Conservation (phyloP, 2,113 vertebrate species). For the Esox niger region DNA sequence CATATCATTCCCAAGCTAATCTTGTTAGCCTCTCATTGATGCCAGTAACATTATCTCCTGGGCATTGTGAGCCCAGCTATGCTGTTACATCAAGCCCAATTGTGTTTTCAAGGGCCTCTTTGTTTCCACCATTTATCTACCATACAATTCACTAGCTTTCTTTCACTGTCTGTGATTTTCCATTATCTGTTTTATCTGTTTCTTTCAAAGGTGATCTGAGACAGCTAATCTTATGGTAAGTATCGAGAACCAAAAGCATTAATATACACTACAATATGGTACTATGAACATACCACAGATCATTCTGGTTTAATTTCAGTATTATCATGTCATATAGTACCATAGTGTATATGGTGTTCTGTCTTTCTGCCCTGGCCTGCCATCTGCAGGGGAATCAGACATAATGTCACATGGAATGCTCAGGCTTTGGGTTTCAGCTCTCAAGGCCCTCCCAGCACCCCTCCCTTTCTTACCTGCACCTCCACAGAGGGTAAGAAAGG, state of each 20-base stretch:
- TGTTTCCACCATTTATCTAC: conserved; percentile 48
- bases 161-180: conserved; percentile 54
- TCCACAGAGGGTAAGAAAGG: conserved; percentile 37
- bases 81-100: conserved; percentile 51
- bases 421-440: conserved; percentile 77
- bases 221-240: conserved; percentile 86
- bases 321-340: background rate
- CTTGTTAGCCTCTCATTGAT: conserved; percentile 64
- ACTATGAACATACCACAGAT: background rate
- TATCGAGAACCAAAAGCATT: conserved; percentile 9
- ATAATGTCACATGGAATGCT: conserved; percentile 85
- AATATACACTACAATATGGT: background rate
- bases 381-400: conserved; percentile 80
- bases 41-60: conserved; percentile 68
- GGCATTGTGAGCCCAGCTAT: conserved; percentile 64
- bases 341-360: background rate
- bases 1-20: conserved; percentile 52
- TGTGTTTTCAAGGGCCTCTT: conserved; percentile 30
- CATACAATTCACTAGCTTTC: conserved; percentile 13
- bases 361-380: conserved; percentile 5
- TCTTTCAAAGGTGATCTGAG: conserved; percentile 78
- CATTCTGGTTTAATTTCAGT: background rate
- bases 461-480: conserved; percentile 77
- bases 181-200: conserved; percentile 23
- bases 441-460: conserved; percentile 67